Evolutionary conservation across 2,888 invertebrate species (phyloP).

Genomic region (Drosophila suboccidentalis): DNA sequence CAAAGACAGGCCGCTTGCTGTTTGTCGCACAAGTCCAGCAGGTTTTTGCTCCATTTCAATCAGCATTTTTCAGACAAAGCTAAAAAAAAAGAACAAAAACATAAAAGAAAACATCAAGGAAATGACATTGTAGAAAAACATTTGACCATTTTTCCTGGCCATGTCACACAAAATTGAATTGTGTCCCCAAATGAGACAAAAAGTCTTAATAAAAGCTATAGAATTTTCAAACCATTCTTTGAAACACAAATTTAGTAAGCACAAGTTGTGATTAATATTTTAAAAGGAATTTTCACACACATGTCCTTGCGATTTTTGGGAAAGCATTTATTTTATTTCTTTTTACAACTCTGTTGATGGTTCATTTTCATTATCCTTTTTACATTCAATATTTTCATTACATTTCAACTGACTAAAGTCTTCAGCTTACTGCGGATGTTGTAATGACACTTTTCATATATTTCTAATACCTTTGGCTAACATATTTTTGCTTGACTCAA

Average conservation of each 20-base stretch:
- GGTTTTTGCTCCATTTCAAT: conserved; percentile 66
- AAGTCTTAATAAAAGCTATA: conserved; percentile 28
- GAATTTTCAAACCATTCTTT: conserved; percentile 11
- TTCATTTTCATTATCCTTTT: no score
- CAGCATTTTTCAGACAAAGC: conserved; percentile 61
- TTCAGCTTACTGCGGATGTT: neutral
- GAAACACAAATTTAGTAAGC: neutral
- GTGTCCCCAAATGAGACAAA: conserved; percentile 48
- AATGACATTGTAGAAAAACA: conserved; percentile 77
- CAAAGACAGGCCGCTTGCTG: conserved; percentile 46
- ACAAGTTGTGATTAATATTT: neutral
- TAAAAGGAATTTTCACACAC: neutral
- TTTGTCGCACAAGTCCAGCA: conserved; percentile 10
- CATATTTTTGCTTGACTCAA: conserved; percentile 1
- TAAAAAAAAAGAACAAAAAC: conserved; percentile 40
- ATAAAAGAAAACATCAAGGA: conserved; percentile 71
- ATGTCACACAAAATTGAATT: conserved; percentile 75
- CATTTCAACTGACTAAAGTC: neutral
- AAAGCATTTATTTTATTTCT: neutral
- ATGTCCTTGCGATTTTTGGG: neutral
- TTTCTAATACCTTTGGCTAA: neutral
- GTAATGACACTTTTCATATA: neutral
- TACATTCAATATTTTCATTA: no score
- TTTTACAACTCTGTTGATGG: no score
- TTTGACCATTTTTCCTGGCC: conserved; percentile 77